Percentiles rank a stretch among this genome's conserved stretches.
Evolutionary conservation across 2,888 invertebrate genomes (phyloP).

Genomic region (Sphaeridia pumilis): DNA sequence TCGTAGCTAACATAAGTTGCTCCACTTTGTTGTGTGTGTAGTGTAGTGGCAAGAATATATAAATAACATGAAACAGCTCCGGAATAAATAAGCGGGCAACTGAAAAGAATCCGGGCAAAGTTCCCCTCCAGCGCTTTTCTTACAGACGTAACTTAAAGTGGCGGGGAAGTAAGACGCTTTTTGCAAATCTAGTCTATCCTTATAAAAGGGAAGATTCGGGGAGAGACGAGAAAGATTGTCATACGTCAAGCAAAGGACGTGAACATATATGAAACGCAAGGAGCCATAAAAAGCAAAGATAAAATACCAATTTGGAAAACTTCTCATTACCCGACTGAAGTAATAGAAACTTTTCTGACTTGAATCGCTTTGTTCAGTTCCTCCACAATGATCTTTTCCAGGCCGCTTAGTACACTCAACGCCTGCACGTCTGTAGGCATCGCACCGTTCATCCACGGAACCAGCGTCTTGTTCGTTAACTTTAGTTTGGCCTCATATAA

Average conservation of each 20-base stretch:
- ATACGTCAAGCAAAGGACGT: not conserved
- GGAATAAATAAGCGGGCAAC: too few species aligned
- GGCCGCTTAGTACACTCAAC: constrained; percentile 9
- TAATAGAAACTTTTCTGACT: constrained; percentile 15
- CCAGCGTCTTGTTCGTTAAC: constrained; percentile 9
- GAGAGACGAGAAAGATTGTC: not conserved
- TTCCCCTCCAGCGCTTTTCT: too few species aligned
- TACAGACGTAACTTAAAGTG: too few species aligned
- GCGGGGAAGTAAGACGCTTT: too few species aligned
- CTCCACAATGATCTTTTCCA: constrained; percentile 9
- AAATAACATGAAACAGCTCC: too few species aligned
- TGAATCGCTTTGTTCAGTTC: not conserved
- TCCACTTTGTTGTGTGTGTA: too few species aligned
- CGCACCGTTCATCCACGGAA: constrained; percentile 9
- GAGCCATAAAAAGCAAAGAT: not conserved
- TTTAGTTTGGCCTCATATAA: constrained; percentile 15
- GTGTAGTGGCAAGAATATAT: too few species aligned
- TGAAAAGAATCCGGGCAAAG: too few species aligned
- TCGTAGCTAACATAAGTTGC: too few species aligned
- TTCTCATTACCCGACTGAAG: constrained; percentile 14
- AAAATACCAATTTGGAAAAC: not conserved
- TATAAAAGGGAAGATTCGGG: too few species aligned
- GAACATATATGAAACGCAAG: too few species aligned
- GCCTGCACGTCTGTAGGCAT: constrained; percentile 11
- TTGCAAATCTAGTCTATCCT: too few species aligned